Evolutionary conservation across 2,113 vertebrate genomes (phyloP), one percentile per base, ranked within the genome.

Genomic region (Lophotis ruficrista): DNA sequence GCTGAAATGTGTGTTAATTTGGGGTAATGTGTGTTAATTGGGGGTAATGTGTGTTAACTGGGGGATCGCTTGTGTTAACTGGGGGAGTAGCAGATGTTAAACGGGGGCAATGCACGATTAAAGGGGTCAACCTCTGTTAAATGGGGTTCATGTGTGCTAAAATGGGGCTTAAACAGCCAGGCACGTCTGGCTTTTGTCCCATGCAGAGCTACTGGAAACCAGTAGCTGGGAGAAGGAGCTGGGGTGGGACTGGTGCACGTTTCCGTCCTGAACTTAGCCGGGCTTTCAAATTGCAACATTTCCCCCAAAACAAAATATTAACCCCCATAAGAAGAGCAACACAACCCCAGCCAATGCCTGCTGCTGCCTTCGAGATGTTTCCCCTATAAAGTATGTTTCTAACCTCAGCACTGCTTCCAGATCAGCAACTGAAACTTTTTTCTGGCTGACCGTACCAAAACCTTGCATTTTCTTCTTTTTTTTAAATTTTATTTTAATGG

Each of bases 401-500:
- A 64, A 81, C 43, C 48, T 64, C 69, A 64, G 50, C n/a, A 1
- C 51, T 8, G 35, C 71, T 78, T 82, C 87, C 64, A 76, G 47
- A 50, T 30, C 51, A 82, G 45, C 50, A 54, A 77, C 33, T 37
- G 45, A 57, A 43, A 31, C 18, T 41, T 35, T 37, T n/a, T 72
- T 30, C 65, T 83, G 82, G 45, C 47, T 72, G 58, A 61, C 41
- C 58, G 56, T 66, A 68, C 50, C 71, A 56, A 87, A 91, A 87
- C 47, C 64, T 68, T 22, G 8, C 1, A 0, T 61, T 62, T 64
- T 25, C 17, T 20, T 65, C 20, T 37, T 15, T 2, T 16, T 17
- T 14, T 38, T 7, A 43, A 43, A 41, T 6, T 28, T 23, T 77
- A 28, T 33, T 30, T 24, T 28, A 15, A 8, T 0, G 0, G 7